These are phyloP conservation scores for Nephila pilipes DNA, from an alignment of 1,140 invertebrate genomes.

Conservation along the genomic window DNA sequence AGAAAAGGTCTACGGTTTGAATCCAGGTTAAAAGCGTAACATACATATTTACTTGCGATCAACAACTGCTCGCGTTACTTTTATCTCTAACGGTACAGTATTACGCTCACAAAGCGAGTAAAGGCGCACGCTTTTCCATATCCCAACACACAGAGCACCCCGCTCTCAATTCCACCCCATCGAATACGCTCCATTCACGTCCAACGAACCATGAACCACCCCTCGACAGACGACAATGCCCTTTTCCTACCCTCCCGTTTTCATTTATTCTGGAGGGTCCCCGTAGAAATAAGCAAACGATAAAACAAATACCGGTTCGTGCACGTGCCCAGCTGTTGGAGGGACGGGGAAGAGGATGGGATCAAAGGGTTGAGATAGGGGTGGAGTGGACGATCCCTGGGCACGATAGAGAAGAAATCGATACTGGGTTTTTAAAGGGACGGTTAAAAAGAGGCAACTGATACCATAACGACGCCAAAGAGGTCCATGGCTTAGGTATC, in stretches of 20 bases:
- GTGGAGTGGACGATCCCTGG: not conserved
- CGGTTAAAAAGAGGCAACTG: not conserved
- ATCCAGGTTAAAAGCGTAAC: not conserved
- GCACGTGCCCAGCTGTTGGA: constrained; percentile 13
- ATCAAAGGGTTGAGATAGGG: constrained; percentile 30
- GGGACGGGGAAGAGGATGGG: not conserved
- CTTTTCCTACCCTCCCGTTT: constrained; percentile 1
- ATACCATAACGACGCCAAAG: too few relatives aligned
- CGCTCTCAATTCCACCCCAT: constrained; percentile 5
- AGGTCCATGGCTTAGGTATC: not conserved
- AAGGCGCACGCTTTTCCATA: not conserved
- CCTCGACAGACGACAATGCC: not conserved
- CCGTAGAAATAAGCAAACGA: constrained; percentile 24
- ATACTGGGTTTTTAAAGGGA: not conserved
- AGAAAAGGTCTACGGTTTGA: not conserved
- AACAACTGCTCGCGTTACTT: not conserved
- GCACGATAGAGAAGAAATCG: not conserved
- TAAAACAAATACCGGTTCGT: constrained; percentile 29
- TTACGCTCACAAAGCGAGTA: not conserved
- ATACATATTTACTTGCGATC: not conserved
- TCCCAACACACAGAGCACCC: not conserved
- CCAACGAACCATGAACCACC: not conserved
- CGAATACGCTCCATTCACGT: constrained; percentile 26
- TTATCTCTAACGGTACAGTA: not conserved
- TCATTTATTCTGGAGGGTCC: constrained; percentile 30